Base-by-base conservation (phyloP, 2,888 invertebrate species). In the Andrena dorsata region DNA sequence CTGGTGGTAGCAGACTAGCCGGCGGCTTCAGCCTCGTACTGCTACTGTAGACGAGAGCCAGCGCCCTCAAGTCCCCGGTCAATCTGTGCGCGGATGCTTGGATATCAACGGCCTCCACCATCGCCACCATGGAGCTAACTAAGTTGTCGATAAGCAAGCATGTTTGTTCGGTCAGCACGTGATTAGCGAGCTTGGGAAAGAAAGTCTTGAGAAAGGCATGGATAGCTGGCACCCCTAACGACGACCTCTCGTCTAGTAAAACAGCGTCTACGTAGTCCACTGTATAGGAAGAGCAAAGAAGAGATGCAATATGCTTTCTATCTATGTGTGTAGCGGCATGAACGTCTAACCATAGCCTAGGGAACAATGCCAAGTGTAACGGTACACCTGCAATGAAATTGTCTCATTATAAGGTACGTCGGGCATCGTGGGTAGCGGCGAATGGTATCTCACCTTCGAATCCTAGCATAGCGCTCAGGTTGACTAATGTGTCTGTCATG, bases 181-280 rank as follows among this genome's bases (percentile, higher is more conserved):
- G 96, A 56, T 95, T 95, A 28, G 96, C 95, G 94, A 98, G 97
- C 96, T 98, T 98, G 0, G 98, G 98, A 93, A 98, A 98, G 93
- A 98, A 98, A 82, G 97, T 97, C 90, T 96, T 96, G 93, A 98
- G 95, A 93, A 98, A 98, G 92, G 97, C 97, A 93, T 97, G 97
- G 90, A 98, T 97, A 90, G 97, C 96, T 72, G 96, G 96, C 90
- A 98, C 97, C 85, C 97, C 98, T 10, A 98, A 95, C 13, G 98
- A 98, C 78, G 96, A 96, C 86, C 98, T 95, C 94, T 98, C 98
- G 93, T 98, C 98, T 72, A 98, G 94, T 64, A 98, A 94, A 28
- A 98, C 96, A n/a, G 98, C 97, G 92, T 98, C 98, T 82, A 98
- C 96, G 92, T 98, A 98, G 93, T 98, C 98, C 49, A 97, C 96